Percentiles rank a stretch among this genome's conserved stretches.
Evolutionary conservation across 2,888 invertebrate genomes (phyloP).

Genomic region (Drosophila flavopinicola): DNA sequence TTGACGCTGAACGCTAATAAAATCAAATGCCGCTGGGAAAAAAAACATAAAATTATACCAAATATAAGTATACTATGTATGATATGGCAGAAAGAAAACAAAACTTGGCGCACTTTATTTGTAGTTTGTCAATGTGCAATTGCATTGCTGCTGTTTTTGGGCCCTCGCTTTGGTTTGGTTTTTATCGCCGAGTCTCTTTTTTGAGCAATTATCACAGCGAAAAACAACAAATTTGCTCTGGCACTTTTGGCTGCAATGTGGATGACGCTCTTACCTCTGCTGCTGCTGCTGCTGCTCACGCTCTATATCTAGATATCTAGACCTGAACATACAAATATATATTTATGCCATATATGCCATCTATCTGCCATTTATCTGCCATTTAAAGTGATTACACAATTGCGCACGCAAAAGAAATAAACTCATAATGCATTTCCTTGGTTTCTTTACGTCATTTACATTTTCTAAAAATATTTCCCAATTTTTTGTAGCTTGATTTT

Average conservation of each 20-base stretch:
- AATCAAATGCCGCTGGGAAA: conserved; percentile 25
- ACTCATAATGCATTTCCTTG: neutral
- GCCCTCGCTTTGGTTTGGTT: conserved; percentile 41
- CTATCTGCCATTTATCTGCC: conserved; percentile 27
- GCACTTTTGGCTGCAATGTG: conserved; percentile 50
- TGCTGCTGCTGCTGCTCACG: conserved; percentile 57
- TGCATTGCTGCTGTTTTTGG: conserved; percentile 49
- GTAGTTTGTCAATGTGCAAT: conserved; percentile 52
- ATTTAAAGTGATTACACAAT: conserved; percentile 33
- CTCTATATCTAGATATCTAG: conserved; percentile 51
- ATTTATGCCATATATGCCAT: conserved; percentile 24
- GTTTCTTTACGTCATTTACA: neutral
- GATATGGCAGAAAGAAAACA: conserved; percentile 3
- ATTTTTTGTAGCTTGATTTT: too few relatives aligned
- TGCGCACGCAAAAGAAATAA: conserved; percentile 4
- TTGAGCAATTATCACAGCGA: neutral
- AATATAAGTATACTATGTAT: conserved; percentile 6
- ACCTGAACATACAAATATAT: too few relatives aligned
- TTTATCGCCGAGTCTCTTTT: conserved; percentile 15
- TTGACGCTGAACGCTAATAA: conserved; percentile 27
- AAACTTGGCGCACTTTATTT: conserved; percentile 44
- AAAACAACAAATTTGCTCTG: conserved; percentile 14
- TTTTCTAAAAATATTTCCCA: neutral
- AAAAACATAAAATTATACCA: conserved; percentile 3
- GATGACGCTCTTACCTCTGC: conserved; percentile 48